Evolutionary conservation across 2,113 vertebrate genomes (phyloP).

Genomic region (Xenopus borealis): DNA sequence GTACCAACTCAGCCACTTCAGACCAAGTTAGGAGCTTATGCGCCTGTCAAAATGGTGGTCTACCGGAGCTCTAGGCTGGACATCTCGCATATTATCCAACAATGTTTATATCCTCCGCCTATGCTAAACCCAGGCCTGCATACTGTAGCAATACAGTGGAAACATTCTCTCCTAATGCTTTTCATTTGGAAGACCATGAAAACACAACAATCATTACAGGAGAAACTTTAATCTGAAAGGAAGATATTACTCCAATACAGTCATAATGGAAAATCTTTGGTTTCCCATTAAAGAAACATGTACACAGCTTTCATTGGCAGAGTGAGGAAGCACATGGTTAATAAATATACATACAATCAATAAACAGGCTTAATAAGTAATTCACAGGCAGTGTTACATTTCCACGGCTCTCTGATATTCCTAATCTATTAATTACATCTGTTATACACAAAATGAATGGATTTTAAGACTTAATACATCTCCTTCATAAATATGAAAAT

Average conservation of each 20-base stretch:
- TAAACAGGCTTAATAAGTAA: conserved; percentile 54
- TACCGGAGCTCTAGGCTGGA: too few species aligned
- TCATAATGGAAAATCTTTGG: conserved; percentile 77
- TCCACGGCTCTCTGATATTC: conserved; percentile 38
- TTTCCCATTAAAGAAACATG: conserved; percentile 70
- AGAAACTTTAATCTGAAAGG: too few species aligned
- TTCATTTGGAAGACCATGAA: too few species aligned
- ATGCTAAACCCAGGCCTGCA: too few species aligned
- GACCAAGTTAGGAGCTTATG: too few species aligned
- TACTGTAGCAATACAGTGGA: too few species aligned
- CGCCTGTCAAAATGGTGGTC: too few species aligned
- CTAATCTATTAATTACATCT: conserved; percentile 72
- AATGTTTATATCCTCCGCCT: too few species aligned
- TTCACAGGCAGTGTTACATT: conserved; percentile 58
- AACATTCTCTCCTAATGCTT: too few species aligned
- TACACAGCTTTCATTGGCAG: conserved; percentile 58
- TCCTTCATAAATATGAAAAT: conserved; percentile 92
- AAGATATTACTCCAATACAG: conserved; percentile 51
- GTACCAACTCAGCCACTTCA: too few species aligned
- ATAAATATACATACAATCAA: conserved; percentile 66
- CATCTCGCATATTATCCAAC: too few species aligned
- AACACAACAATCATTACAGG: too few species aligned
- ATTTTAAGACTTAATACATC: conserved; percentile 80
- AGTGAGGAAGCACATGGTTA: conserved; percentile 43
- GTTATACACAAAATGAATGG: conserved; percentile 72